Base-by-base conservation (phyloP, 2,888 invertebrate genomes). In the Micoletzkya japonica region DNA sequence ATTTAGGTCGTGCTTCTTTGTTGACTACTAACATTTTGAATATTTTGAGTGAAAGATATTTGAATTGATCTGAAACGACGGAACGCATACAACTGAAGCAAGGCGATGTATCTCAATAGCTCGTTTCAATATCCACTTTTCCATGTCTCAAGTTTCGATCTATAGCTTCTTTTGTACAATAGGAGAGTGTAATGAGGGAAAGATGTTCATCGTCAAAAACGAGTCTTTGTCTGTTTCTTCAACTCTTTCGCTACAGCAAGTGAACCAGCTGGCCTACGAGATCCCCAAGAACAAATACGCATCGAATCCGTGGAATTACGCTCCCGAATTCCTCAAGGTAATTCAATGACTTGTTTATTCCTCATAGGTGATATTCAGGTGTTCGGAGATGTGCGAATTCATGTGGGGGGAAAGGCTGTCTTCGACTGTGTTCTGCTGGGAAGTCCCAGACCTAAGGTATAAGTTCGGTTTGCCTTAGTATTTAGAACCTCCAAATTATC, bases 231-330 rank as follows among this genome's bases (percentile, higher is more conserved):
- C n/a, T 6, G 7, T n/a, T 52, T n/a, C 7, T 30, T 30, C 14
- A 32, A 4, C 4, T 30, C 39, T 14, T 34, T 58, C 28, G 20
- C 77, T 82, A 56, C 75, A 84, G 85, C 85, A 84, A 82, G 85
- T 85, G n/a, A 81, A 85, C 64, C 84, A 85, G 71, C 73, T 85
- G 56, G 79, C 81, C 14, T 85, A 85, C 59, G 84, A 85, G 70
- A 79, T 85, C 60, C 85, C 85, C 6, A 80, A 82, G 70, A 83
- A 82, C 76, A 83, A 84, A 73, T 85, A 84, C 70, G 81, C 83
- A 10, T 76, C 79, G 64, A 85, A 83, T 67, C 81, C 85, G 63
- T 83, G 84, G 81, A 79, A 78, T 70, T 82, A 82, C 69, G 83
- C 83, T n/a, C 84, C 83, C 30, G 82, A 83, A 66, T 82, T 83